Base-by-base conservation (phyloP, 1,140 invertebrate species). In the Centruroides sculpturatus region DNA sequence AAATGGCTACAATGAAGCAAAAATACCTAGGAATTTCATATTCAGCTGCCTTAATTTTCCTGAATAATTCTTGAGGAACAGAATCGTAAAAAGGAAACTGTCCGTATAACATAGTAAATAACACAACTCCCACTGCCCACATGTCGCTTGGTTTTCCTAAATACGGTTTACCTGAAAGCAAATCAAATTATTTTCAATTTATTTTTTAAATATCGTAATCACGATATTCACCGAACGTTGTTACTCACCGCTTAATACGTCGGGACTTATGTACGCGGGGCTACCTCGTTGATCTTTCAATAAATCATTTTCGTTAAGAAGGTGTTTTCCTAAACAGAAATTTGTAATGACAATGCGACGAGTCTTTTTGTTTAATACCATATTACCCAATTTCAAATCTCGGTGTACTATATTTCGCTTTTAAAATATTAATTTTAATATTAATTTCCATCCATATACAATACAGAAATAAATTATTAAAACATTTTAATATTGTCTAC, bases 21-120 rank as follows among this genome's bases (percentile, higher is more conserved):
- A 41, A 41, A 8, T 77, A 83, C 81, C 74, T 76, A 55, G 83
- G 84, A 64, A 85, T 81, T 12, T 74, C 74, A 70, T 81, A 85
- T 64, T 83, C 82, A 8, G 79, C 82, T 48, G 78, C 72, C 74
- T 83, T 84, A 47, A 89, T 89, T 70, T 87, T 85, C 63, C 81
- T 81, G 69, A 89, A 89, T n/a, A 91, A 74, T 72, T 87, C 83
- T 10, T 84, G 82, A 3, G 86, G 82, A 67, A 79, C 82, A 48
- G 80, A 83, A 70, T 89, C 85, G 70, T 87, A 89, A 75, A 89
- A 91, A 0, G 87, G 87, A 71, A 89, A 88, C 73, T 88, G 85
- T n/a, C 86, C 86, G 72, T 86, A 89, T 4, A 91, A 74, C 85
- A 89, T 89, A 1, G 86, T 89, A 71, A 83, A 91, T 6, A 89